A percentile compares a stretch with the other conserved stretches of the same genome.
Evolutionary conservation across 1,140 invertebrate genomes (phyloP).

Genomic region (Pemphigus obesinymphae): DNA sequence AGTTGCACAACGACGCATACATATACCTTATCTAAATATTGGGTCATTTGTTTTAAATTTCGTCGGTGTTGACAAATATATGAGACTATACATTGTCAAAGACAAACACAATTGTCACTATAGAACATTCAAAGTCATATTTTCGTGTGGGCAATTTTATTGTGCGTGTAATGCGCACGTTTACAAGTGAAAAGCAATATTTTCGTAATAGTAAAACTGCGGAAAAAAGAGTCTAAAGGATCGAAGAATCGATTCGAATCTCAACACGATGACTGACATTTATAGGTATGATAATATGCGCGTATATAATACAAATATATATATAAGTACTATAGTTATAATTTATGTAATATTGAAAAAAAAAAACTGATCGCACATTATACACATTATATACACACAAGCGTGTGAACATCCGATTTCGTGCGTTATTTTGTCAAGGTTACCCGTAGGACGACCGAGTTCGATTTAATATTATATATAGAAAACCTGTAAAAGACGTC

Average conservation of each 20-base stretch:
- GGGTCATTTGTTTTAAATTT: conserved; percentile 10
- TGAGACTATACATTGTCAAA: not conserved
- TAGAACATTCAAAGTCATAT: not conserved
- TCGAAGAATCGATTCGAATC: too few species aligned
- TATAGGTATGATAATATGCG: too few species aligned
- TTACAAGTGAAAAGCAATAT: not conserved
- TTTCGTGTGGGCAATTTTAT: not conserved
- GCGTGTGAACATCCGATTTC: conserved; percentile 5
- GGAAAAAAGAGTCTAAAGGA: too few species aligned
- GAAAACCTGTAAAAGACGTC: not conserved
- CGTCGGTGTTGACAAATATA: not conserved
- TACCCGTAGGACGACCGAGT: not conserved
- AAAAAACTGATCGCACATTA: not conserved
- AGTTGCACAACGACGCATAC: not conserved
- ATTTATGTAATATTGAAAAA: not conserved
- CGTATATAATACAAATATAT: too few species aligned
- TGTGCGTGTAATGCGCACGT: not conserved
- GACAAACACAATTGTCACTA: not conserved
- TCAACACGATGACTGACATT: too few species aligned
- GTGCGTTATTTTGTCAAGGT: not conserved
- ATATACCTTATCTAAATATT: not conserved
- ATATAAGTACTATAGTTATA: too few species aligned
- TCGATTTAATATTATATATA: not conserved
- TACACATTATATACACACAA: not conserved
- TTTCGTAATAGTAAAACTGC: not conserved